Evolutionary conservation across 2,113 vertebrate genomes (phyloP), one percentile per base, ranked within the genome.

Genomic region (Oplegnathus fasciatus): DNA sequence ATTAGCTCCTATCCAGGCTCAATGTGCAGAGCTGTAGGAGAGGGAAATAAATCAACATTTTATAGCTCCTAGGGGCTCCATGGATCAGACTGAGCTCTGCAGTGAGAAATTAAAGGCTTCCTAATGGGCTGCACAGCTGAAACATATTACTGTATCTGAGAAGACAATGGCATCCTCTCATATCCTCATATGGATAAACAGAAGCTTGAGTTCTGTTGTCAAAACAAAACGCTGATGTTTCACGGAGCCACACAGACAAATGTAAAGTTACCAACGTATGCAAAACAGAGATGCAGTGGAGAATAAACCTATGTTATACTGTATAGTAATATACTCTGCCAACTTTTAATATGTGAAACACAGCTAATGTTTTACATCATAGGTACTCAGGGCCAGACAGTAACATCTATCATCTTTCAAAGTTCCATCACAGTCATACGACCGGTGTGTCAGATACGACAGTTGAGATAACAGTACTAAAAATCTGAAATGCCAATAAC

Each of bases 41-140:
- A 71, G 55, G 76, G 73, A 87, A 85, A 94, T 95, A 94, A 94
- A 95, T 95, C 94, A 94, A 83, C 89, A 88, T 90, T 94, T 94
- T 94, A 94, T 91, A 80, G 93, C 90, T 94, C 93, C 94, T 90
- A n/a, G 30, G 86, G 94, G 94, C 90, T 78, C 83, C 18, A 55
- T 87, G 93, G 90, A 94, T 95, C 93, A 94, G 80, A 83, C 44
- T 58, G 86, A 80, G 69, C 89, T 88, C 93, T 91, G 83, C 89
- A 89, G 87, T 67, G 78, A 90, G 87, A 94, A 94, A 93, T 94
- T 91, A 94, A 94, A 91, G 92, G 82, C 76, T 86, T 90, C 92
- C 86, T 93, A 93, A 94, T 91, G 89, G 91, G 85, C 86, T 40
- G 30, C 62, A 83, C 78, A 90, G 85, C 86, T 85, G 84, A 92